Evolutionary conservation across 2,888 invertebrate genomes (phyloP).

Genomic region (Penaeus monodon): DNA sequence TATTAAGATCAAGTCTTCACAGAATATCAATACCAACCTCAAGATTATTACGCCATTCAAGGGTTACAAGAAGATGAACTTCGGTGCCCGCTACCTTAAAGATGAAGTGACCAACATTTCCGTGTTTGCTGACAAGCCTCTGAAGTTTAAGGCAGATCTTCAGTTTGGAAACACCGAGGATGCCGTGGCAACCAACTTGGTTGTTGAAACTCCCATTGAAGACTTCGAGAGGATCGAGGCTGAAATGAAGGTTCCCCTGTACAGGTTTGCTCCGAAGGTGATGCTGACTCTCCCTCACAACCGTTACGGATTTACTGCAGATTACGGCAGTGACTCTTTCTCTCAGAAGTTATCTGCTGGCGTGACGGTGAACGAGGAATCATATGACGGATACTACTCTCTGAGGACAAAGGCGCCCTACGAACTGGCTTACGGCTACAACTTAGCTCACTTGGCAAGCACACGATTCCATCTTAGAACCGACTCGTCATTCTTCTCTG

Average conservation of each 20-base stretch:
- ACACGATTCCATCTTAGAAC: no score
- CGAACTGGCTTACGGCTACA: constrained; percentile 1
- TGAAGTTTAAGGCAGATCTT: constrained; percentile 26
- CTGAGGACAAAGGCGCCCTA: constrained; percentile 39
- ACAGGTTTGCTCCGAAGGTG: constrained; percentile 32
- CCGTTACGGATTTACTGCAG: constrained; percentile 28
- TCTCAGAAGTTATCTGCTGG: constrained; percentile 9
- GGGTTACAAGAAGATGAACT: constrained; percentile 44
- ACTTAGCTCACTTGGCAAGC: neutral
- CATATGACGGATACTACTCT: constrained; percentile 21
- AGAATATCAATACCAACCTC: constrained; percentile 17
- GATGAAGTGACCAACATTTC: constrained; percentile 10
- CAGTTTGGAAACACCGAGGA: constrained; percentile 28
- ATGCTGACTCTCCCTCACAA: constrained; percentile 20
- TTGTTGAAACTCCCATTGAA: constrained; percentile 38
- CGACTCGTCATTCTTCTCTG: no score
- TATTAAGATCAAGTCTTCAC: neutral
- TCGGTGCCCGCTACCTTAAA: constrained; percentile 16
- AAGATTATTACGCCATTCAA: constrained; percentile 45
- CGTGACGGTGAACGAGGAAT: constrained; percentile 22
- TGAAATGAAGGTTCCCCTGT: constrained; percentile 37
- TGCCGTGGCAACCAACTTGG: constrained; percentile 20
- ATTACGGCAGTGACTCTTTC: constrained; percentile 1
- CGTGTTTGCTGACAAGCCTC: constrained; percentile 15
- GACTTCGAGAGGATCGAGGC: constrained; percentile 35